Conservation (phyloP, 2,888 invertebrate genomes). For the Conops quadrifasciatus region DNA sequence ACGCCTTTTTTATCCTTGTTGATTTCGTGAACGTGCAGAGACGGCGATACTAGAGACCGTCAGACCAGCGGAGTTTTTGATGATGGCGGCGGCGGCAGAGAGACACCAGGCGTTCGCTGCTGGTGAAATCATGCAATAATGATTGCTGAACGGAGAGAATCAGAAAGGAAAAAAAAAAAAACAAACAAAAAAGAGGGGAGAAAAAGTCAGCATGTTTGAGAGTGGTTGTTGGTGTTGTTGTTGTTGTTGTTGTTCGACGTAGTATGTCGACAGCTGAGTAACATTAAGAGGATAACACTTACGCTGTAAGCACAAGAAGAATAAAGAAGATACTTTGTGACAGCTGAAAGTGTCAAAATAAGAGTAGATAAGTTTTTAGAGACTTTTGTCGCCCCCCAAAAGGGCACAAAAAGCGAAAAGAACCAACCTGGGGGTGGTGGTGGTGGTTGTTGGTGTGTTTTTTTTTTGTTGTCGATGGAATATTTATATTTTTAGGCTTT, state of each 20-base stretch:
- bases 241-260: neutral
- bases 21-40: constrained; percentile 14
- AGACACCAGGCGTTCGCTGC: too few relatives aligned
- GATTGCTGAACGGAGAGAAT: neutral
- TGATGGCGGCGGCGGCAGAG: too few relatives aligned
- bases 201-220: neutral
- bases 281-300: constrained; percentile 21
- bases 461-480: neutral
- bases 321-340: constrained; percentile 33
- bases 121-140: neutral
- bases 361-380: constrained; percentile 15
- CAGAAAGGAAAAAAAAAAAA: neutral
- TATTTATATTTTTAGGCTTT: neutral
- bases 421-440: neutral
- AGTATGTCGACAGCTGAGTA: constrained; percentile 17
- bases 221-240: neutral
- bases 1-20: constrained; percentile 28
- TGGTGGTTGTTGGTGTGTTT: neutral
- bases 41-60: neutral
- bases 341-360: constrained; percentile 43
- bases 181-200: neutral
- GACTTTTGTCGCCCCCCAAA: neutral
- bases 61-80: too few relatives aligned
- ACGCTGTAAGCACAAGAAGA: neutral
- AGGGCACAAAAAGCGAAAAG: neutral